Evolutionary conservation across 2,113 vertebrate genomes (phyloP).

Genomic region (Pyrgilauda ruficollis): DNA sequence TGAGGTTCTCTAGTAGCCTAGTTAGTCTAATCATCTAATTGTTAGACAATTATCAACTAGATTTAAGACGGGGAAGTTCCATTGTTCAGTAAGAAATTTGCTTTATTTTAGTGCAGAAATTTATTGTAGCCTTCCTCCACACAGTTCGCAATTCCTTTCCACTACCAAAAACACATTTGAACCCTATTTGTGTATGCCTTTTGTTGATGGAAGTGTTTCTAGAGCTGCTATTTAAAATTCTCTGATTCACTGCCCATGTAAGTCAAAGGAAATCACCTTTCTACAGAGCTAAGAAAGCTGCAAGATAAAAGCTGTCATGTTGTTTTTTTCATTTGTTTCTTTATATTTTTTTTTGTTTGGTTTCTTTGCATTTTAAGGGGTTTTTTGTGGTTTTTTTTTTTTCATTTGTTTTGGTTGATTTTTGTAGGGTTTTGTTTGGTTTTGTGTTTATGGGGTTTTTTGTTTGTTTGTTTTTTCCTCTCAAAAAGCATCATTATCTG

Average conservation of each 20-base stretch:
- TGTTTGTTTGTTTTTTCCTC: background rate
- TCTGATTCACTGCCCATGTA: background rate
- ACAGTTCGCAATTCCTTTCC: background rate
- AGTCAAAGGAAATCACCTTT: background rate
- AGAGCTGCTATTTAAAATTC: background rate
- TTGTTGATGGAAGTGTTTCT: background rate
- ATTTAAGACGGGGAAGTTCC: background rate
- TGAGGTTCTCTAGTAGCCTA: background rate
- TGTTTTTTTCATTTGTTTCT: background rate
- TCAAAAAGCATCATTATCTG: background rate
- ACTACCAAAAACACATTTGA: background rate
- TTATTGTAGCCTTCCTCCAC: background rate
- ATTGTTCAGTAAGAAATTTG: background rate
- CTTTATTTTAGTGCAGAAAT: background rate
- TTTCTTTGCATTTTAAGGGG: too few relatives aligned
- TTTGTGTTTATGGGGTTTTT: too few relatives aligned
- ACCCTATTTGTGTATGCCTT: background rate
- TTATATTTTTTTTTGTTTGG: background rate
- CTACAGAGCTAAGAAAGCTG: background rate
- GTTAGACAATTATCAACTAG: background rate
- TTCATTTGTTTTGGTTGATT: background rate
- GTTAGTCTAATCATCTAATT: background rate
- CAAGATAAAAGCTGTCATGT: background rate
- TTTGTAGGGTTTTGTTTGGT: too few relatives aligned
- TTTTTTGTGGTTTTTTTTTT: fast-evolving